These are phyloP conservation scores for Rosalia funebris DNA, from an alignment of 2,888 invertebrate species.

Conservation along the genomic window DNA sequence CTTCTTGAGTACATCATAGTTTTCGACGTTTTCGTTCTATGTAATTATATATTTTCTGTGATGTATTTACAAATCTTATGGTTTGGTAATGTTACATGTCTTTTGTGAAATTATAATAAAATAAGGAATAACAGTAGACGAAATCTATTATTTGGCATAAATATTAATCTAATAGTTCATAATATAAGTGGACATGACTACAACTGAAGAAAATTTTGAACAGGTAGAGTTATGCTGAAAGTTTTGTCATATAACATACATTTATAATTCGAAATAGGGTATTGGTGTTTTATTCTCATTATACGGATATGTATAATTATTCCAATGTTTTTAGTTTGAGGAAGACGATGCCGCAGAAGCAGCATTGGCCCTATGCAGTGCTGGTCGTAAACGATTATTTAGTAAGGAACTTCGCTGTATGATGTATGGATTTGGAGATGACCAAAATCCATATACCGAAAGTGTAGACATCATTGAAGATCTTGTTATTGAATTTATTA, in stretches of 20 bases:
- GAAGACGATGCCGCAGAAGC: slow-evolving; percentile 78
- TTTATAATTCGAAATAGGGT: background rate
- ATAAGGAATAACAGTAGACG: no score
- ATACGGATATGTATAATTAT: background rate
- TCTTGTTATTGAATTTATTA: slow-evolving; percentile 96
- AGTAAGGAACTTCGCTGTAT: slow-evolving; percentile 94
- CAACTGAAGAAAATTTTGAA: slow-evolving; percentile 54
- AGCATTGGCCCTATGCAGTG: slow-evolving; percentile 69
- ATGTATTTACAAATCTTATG: no score
- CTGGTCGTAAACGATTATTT: slow-evolving; percentile 84
- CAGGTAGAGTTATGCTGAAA: slow-evolving; percentile 44
- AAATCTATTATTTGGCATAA: no score
- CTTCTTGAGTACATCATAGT: no score
- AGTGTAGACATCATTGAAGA: slow-evolving; percentile 98
- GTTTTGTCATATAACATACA: background rate
- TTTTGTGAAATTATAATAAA: no score
- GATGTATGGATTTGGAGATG: slow-evolving; percentile 99
- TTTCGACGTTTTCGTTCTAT: no score
- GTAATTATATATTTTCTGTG: no score
- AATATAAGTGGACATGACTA: no score
- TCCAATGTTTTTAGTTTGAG: slow-evolving; percentile 65
- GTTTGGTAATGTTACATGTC: no score
- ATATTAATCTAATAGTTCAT: no score
- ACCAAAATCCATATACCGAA: slow-evolving; percentile 98
- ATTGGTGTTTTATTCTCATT: background rate